These are phyloP conservation scores for Seladonia tumulorum DNA, from an alignment of 2,888 invertebrate species.

Conservation along the genomic window DNA sequence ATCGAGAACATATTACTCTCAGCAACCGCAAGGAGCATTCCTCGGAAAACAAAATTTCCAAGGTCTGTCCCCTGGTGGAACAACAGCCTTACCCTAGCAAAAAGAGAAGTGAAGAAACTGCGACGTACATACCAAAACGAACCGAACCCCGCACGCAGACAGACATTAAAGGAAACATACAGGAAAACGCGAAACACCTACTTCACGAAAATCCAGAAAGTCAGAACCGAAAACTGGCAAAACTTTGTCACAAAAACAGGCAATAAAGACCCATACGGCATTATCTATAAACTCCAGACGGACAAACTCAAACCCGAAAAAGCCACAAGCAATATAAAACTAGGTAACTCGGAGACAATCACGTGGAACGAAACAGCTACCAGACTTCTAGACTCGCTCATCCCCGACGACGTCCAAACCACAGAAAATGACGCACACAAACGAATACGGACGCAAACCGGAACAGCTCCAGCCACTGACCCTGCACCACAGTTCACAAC, in stretches of 20 bases:
- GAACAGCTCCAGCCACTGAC: not conserved
- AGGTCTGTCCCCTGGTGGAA: not conserved
- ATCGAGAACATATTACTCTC: not conserved
- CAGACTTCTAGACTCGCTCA: not conserved
- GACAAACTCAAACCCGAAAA: not conserved
- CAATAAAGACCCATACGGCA: not conserved
- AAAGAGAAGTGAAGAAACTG: not conserved
- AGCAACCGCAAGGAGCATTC: not conserved
- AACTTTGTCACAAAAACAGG: not conserved
- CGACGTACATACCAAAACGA: not conserved
- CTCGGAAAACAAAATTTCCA: not conserved
- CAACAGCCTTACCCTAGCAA: not conserved
- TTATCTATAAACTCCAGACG: not conserved
- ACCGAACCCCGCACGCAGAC: not conserved
- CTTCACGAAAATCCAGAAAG: not conserved
- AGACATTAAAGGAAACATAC: not conserved
- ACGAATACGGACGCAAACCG: accelerated
- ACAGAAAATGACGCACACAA: not conserved
- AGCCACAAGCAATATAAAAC: not conserved
- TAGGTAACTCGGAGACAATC: not conserved
- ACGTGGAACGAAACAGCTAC: not conserved
- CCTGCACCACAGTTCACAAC: not conserved
- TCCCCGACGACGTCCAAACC: not conserved
- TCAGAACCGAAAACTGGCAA: not conserved
- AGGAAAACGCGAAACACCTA: not conserved